Evolutionary conservation across 2,797 vertebrate genomes (phyloP), one percentile per base, ranked within the genome.

Genomic region (Leontopithecus rosalia): DNA sequence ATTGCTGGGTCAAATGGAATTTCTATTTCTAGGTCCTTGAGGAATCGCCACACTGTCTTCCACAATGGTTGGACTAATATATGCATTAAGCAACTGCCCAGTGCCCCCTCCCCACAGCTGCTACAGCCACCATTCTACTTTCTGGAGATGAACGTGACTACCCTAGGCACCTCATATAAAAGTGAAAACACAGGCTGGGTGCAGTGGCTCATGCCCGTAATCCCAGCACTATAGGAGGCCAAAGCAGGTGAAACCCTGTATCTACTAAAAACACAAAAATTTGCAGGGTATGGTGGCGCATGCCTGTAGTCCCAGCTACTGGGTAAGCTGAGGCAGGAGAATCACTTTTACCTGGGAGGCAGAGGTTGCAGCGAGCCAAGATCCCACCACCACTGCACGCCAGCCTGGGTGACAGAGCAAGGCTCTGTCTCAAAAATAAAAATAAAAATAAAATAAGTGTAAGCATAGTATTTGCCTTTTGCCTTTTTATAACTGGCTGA

Each of bases 121-220:
- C n/a, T 5, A 50, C 3, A 41, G 80, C 15, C 12, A 50, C 72
- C 24, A n/a, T 43, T 73, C 17, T 19, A 43, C 9, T 84, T 93
- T 73, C 7, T 67, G 17, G 70, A 48, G 36, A 30, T 48, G 46
- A 43, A 36, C 57, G 17, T 88, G 72, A 80, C 19, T 41, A 22
- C 1, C 1, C 7, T 8, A 3, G 30, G 9, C 19, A 64, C 17
- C 6, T 93, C n/a, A 9, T 26, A 7, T 43, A 28, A 5, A 72
- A 80, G 8, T 75, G 58, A 50, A 73, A 64, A n/a, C 28, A 55
- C 61, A 67, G 61, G 15, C 33, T 33, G 61, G 33, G 30, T 8
- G 7, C 1, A 7, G 33, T 67, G 33, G 33, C 61, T 67, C 61
- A 19, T 1, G 1, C 7, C 7, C 6, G 0, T 19, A n/a, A 67